Conservation (phyloP, 1,140 invertebrate species). For the Drosophila mayri region DNA sequence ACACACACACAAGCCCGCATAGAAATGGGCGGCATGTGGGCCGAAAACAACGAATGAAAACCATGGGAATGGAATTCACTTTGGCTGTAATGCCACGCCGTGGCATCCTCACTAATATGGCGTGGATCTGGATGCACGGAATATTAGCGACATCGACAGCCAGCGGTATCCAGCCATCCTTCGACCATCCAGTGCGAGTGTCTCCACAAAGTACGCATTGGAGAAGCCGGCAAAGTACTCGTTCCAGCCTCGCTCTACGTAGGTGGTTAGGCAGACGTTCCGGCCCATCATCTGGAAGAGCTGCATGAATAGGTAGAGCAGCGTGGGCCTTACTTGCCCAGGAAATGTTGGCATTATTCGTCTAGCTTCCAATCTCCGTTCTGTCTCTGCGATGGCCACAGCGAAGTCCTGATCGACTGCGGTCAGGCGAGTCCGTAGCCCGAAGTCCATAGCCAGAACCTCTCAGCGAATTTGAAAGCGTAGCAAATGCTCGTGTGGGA, state of each 20-base stretch:
- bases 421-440: background rate
- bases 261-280: constrained; percentile 35
- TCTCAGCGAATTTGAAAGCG: constrained; percentile 21
- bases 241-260: constrained; percentile 40
- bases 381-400: background rate
- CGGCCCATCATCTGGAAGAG: constrained; percentile 30
- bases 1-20: constrained; percentile 40
- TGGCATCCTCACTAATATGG: background rate
- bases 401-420: background rate
- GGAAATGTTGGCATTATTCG: background rate
- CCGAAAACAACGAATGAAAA: constrained; percentile 13
- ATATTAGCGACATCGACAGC: constrained; percentile 59
- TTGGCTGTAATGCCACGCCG: constrained; percentile 25
- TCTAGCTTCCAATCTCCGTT: background rate
- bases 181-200: background rate
- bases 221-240: constrained; percentile 60
- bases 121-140: constrained; percentile 31
- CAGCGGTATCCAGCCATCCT: constrained; percentile 5
- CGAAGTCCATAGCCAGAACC: constrained; percentile 4
- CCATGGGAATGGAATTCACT: constrained; percentile 51
- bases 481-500: background rate
- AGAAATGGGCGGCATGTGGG: constrained; percentile 1
- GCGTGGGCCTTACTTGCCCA: background rate
- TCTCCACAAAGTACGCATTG: constrained; percentile 28
- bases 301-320: constrained; percentile 28